Evolutionary conservation across 2,888 invertebrate species (phyloP), one percentile per base, ranked within the genome.

Genomic region (Mythimna albipuncta): DNA sequence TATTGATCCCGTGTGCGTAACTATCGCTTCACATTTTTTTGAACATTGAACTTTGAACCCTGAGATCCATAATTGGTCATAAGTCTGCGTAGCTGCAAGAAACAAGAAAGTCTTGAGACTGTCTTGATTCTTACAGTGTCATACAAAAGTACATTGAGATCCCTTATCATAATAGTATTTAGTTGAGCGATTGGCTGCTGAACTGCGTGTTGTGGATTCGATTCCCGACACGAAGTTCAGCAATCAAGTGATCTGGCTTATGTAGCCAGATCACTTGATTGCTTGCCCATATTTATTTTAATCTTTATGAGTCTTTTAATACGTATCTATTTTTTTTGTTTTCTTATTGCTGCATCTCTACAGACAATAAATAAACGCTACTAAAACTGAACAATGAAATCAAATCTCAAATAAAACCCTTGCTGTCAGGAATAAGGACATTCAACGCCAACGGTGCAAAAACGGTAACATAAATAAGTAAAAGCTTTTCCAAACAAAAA

Each of bases 391-490:
- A 38, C 0, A 38, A 7, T 9, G 38, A 9, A 54, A 10, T 35
- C 11, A 47, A 65, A 16, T 41, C 10, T 6, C 9, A 63, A 77
- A 52, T 13, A 52, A 1, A 35, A 4, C 4, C 1, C 1, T n/a
- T 32, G 38, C 16, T 38, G 16, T 50, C 13, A 16, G 6, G 2
- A 54, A 26, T 55, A 58, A 50, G n/a, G 19, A 19, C 10, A 69
- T 4, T 32, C 26, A 59, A n/a, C 35, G n/a, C 16, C 32, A 62
- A 44, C n/a, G 13, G 7, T 63, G 4, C 26, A 9, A 47, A 70
- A 78, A 64, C 16, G 9, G 11, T 26, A 41, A 59, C 59, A 70
- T 58, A 72, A 58, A 72, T 73, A 54, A 58, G 21, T 54, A 64
- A 57, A 64, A 67, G 38, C n/a, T 41, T 47, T 71, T 7, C 61